Evolutionary conservation across 1,140 invertebrate species (phyloP).

Genomic region (Stenopsyche tienmushanensis): DNA sequence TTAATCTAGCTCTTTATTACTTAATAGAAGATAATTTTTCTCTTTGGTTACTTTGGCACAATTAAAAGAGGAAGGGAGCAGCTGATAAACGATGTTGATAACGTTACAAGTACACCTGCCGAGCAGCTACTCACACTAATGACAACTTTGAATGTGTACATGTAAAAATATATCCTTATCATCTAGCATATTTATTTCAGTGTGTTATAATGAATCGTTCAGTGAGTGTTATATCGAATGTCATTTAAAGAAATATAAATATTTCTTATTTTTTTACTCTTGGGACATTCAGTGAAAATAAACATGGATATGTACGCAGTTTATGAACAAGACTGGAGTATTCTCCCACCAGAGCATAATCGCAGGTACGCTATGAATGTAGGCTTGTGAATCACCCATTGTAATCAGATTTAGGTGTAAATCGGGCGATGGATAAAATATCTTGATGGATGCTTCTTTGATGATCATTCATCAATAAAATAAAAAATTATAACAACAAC

Average conservation of each 20-base stretch:
- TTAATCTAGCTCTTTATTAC: background rate
- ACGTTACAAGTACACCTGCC: constrained; percentile 37
- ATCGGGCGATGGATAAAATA: too few species aligned
- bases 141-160: constrained; percentile 12
- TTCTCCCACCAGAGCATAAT: constrained; percentile 77
- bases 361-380: too few species aligned
- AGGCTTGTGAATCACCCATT: too few species aligned
- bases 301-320: constrained; percentile 44
- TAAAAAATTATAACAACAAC: too few species aligned
- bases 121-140: constrained; percentile 7
- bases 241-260: background rate
- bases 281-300: background rate
- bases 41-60: background rate
- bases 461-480: too few species aligned
- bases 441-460: too few species aligned
- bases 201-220: constrained; percentile 10
- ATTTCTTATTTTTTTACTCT: background rate
- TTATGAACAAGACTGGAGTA: constrained; percentile 78
- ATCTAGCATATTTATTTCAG: constrained; percentile 21
- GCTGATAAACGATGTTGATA: constrained; percentile 40
- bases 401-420: too few species aligned
- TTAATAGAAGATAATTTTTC: background rate
- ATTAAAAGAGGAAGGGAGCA: constrained; percentile 37
- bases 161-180: constrained; percentile 31
- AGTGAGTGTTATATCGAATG: background rate